Evolutionary conservation across 2,797 vertebrate species (phyloP), one percentile per base, ranked within the genome.

Genomic region (Dipus sagitta): DNA sequence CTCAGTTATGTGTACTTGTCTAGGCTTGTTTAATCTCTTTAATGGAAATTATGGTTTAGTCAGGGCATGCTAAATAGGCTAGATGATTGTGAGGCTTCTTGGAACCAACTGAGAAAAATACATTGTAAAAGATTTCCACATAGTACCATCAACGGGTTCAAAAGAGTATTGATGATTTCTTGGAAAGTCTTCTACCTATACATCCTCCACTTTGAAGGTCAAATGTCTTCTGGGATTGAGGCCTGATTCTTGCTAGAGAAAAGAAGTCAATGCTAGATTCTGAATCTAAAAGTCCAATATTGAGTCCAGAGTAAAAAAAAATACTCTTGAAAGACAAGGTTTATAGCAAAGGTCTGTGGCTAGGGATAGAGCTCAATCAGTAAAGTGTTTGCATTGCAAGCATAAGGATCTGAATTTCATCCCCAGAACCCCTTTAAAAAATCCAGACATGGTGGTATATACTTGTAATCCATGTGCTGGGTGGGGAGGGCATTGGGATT

Each of bases 151-250:
- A 90, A 65, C 34, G 52, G 26, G 34, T 60, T 85, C 77, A 90
- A 88, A 92, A 10, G 74, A n/a, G 54, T 24, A 74, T 2, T 82
- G 60, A 79, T 74, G 42, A 58, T 84, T 76, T 75, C n/a, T 94
- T 74, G 84, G 23, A 75, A 94, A n/a, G 10, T 62, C 26, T 95
- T 81, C 84, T 94, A 34, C 38, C 52, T 52, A 87, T 38, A 52
- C 3, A 83, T 23, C 6, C 6, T 62, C 72, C 21, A 77, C 23
- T 60, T 34, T 76, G 32, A 84, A 90, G 18, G 60, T 86, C 62
- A 91, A 82, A 6, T 74, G 34, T 79, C 62, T 88, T 83, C 78
- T 87, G 32, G 65, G 85, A 62, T 60, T 14, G 11, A 1, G 13
- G 24, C 18, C 15, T 8, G 42, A 42, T 65, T 87, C 77, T 60